Evolutionary conservation across 2,888 invertebrate genomes (phyloP).

Genomic region (Tenthredo scrophulariae): DNA sequence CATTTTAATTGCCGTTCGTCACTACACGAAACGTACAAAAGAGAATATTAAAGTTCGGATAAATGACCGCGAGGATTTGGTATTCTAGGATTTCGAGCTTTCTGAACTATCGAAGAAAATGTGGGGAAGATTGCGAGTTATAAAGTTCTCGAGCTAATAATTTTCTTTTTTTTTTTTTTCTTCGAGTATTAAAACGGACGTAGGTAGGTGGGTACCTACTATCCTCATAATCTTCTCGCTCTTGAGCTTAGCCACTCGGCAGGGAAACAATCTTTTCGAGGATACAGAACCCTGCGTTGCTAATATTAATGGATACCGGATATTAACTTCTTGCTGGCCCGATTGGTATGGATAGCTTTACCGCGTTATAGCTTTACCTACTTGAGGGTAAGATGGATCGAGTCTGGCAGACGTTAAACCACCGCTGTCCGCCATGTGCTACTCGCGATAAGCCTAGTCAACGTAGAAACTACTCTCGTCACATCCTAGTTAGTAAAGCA

Average conservation of each 20-base stretch:
- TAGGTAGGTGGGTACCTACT: neutral
- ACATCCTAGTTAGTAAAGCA: constrained; percentile 32
- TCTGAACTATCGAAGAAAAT: neutral
- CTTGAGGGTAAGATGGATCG: constrained; percentile 52
- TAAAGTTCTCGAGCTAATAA: constrained; percentile 15
- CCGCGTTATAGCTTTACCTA: constrained; percentile 43
- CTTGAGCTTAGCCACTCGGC: constrained; percentile 25
- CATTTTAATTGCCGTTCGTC: neutral
- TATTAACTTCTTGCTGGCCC: constrained; percentile 53
- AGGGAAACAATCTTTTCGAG: constrained; percentile 43
- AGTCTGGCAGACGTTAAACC: constrained; percentile 45
- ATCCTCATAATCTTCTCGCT: neutral
- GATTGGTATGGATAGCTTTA: constrained; percentile 51
- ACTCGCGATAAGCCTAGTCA: constrained; percentile 42
- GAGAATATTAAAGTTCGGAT: constrained; percentile 7
- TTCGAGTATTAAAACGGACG: neutral
- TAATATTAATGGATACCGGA: constrained; percentile 54
- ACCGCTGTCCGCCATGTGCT: constrained; percentile 38
- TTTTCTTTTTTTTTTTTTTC: neutral
- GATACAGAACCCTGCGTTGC: constrained; percentile 35
- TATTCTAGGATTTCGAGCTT: neutral
- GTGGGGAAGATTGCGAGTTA: neutral
- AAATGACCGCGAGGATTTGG: neutral
- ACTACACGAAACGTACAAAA: neutral
- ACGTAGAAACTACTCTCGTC: constrained; percentile 40